Evolutionary conservation across 2,888 invertebrate genomes (phyloP).

Genomic region (Phorcus lineatus): DNA sequence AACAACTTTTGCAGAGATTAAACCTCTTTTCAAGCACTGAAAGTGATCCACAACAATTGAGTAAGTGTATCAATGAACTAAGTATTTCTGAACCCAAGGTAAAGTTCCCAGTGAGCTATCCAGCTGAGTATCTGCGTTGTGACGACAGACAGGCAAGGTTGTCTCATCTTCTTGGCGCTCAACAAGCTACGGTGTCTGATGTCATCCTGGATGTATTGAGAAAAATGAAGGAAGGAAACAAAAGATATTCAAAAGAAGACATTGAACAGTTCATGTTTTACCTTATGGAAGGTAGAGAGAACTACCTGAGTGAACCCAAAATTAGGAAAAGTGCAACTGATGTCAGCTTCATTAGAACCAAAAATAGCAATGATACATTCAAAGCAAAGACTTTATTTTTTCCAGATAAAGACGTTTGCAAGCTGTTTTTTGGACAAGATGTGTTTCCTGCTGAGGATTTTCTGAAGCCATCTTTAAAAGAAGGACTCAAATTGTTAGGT

Average conservation of each 20-base stretch:
- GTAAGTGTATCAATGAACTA: background rate
- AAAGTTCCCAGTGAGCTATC: background rate
- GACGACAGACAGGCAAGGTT: background rate
- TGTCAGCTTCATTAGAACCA: slow-evolving; percentile 2
- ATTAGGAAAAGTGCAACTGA: background rate
- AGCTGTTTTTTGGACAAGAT: slow-evolving; percentile 49
- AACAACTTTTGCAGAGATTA: background rate
- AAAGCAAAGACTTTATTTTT: background rate
- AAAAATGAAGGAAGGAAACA: background rate
- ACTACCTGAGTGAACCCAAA: background rate
- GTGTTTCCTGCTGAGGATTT: slow-evolving; percentile 46
- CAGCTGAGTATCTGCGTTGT: background rate
- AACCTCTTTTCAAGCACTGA: background rate
- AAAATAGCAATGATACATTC: background rate
- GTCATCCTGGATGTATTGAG: background rate
- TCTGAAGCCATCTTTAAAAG: slow-evolving; percentile 11
- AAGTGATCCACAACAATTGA: background rate
- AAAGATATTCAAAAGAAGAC: background rate
- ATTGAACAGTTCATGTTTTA: background rate
- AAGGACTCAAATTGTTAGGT: slow-evolving; percentile 49
- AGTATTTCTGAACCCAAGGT: background rate
- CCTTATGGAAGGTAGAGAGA: background rate
- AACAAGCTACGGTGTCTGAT: background rate
- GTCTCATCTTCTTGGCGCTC: background rate
- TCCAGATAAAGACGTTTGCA: slow-evolving; percentile 36